A percentile compares a stretch with the other conserved stretches of the same genome.
phyloP scores from a whole-genome alignment of 2,113 vertebrate genomes.

The Coptodon rendalli region DNA sequence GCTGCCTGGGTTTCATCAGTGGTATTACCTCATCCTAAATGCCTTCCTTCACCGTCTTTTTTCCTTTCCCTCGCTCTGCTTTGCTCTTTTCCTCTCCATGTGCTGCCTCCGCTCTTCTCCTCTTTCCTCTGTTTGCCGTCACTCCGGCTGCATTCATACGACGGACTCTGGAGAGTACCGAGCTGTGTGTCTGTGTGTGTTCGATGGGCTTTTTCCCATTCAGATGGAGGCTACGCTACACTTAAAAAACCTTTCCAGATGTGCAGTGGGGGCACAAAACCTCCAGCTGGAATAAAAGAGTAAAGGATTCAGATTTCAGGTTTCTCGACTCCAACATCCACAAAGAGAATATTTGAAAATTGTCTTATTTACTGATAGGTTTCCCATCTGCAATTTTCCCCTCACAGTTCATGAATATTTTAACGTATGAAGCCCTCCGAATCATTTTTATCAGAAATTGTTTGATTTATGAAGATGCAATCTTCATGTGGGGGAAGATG shows the following conservation, averaged over 20 bases:
- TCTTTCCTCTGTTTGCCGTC: not conserved
- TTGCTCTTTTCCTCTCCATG: not conserved
- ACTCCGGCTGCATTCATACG: not conserved
- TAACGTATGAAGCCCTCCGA: not conserved
- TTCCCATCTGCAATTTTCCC: not conserved
- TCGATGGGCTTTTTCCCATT: not conserved
- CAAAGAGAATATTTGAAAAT: slow-evolving; percentile 32
- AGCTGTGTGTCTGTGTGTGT: not conserved
- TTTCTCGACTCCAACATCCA: not conserved
- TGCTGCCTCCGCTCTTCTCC: not conserved
- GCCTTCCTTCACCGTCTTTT: not conserved
- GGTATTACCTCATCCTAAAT: slow-evolving; percentile 6
- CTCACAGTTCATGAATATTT: slow-evolving; percentile 43
- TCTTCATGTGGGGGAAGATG: not conserved
- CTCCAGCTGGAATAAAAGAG: not conserved
- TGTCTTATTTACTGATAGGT: not conserved
- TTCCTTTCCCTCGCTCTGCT: not conserved
- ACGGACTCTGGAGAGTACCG: not conserved
- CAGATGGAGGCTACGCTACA: not conserved
- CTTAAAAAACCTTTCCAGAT: slow-evolving; percentile 59
- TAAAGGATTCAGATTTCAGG: slow-evolving; percentile 9
- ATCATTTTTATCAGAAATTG: not conserved
- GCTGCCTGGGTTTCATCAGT: slow-evolving; percentile 21
- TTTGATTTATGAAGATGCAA: slow-evolving; percentile 4
- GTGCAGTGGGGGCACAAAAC: not conserved